Base-by-base conservation (phyloP, 2,797 vertebrate species). In the Anguilla pacifica region DNA sequence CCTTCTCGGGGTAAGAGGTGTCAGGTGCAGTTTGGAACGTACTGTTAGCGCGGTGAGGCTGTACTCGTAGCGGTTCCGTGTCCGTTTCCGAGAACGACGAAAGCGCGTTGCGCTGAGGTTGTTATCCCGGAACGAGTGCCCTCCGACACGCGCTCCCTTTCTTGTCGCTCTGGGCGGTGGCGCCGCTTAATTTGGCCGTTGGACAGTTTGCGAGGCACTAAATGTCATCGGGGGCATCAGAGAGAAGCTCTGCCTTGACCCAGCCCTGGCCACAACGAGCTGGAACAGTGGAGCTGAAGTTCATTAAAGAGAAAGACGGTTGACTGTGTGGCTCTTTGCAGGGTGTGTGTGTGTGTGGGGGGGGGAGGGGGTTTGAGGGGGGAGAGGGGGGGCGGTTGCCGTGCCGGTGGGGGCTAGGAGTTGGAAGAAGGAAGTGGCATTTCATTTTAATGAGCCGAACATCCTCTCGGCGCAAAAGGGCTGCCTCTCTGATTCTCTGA, bases 401-500 rank as follows among this genome's bases (percentile, higher is more conserved):
- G 11, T 82, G 19, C 46, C 13, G 22, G 43, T 28, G 1, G 22
- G 35, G 43, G 84, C 25, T 28, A 4, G 10, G 59, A 64, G 67
- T 46, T 77, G 51, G 49, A n/a, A 55, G 86, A 86, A 79, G 55
- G 84, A 81, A 49, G 77, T 61, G 64, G 13, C 61, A 82, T 70
- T 67, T 83, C 7, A 15, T 83, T 85, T 31, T 72, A 87, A 87
- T 61, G 77, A 83, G 35, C 61, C 51, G 22, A 53, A 87, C 74
- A 85, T 87, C 83, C 86, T 88, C 72, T n/a, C 19, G 13, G 53
- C n/a, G 31, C 39, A 28, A 83, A 46, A 89, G 10, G 59, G 39
- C 28, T 72, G 57, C 46, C 10, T 49, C 43, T 82, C 59, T 57
- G 74, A 86, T 67, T 49, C 43, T 82, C 59, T 57, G 74, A 86